Evolutionary conservation across 2,113 vertebrate genomes (phyloP).

Genomic region (Macquaria ambigua): DNA sequence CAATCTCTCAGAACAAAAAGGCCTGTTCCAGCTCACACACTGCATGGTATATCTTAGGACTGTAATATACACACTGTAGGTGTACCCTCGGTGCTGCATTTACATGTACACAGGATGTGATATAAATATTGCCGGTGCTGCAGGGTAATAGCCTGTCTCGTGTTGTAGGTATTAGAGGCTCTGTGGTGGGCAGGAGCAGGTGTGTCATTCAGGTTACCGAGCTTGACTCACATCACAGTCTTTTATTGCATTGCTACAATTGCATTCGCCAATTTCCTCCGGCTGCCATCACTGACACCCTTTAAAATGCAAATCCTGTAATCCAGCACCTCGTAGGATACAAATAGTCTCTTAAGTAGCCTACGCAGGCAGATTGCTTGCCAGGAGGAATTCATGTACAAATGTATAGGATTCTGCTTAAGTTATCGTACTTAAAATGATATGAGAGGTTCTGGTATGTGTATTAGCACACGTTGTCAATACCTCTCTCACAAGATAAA

Average conservation of each 20-base stretch:
- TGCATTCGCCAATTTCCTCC: slow-evolving; percentile 45
- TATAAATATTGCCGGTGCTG: slow-evolving; percentile 25
- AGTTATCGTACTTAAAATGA: neutral
- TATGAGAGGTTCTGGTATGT: neutral
- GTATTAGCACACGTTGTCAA: neutral
- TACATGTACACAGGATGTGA: slow-evolving; percentile 1
- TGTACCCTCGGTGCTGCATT: neutral
- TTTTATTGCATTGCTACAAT: slow-evolving; percentile 57
- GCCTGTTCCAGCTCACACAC: neutral
- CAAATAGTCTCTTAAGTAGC: slow-evolving; percentile 58
- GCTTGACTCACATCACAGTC: slow-evolving; percentile 52
- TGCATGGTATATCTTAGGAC: neutral
- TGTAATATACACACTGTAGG: neutral
- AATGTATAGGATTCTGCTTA: slow-evolving; percentile 32
- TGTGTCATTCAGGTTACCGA: slow-evolving; percentile 52
- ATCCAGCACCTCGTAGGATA: slow-evolving; percentile 57
- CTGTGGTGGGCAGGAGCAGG: slow-evolving; percentile 40
- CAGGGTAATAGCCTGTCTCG: slow-evolving; percentile 38
- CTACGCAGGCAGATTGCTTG: slow-evolving; percentile 19
- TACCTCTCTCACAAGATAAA: neutral
- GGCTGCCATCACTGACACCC: slow-evolving; percentile 58
- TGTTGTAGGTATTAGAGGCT: slow-evolving; percentile 43
- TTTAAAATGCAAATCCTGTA: slow-evolving; percentile 76
- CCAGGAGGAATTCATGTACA: slow-evolving; percentile 20
- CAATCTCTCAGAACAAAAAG: slow-evolving; percentile 1